These are phyloP conservation scores for Gyps fulvus DNA, from an alignment of 2,113 vertebrate genomes.

Conservation along the genomic window DNA sequence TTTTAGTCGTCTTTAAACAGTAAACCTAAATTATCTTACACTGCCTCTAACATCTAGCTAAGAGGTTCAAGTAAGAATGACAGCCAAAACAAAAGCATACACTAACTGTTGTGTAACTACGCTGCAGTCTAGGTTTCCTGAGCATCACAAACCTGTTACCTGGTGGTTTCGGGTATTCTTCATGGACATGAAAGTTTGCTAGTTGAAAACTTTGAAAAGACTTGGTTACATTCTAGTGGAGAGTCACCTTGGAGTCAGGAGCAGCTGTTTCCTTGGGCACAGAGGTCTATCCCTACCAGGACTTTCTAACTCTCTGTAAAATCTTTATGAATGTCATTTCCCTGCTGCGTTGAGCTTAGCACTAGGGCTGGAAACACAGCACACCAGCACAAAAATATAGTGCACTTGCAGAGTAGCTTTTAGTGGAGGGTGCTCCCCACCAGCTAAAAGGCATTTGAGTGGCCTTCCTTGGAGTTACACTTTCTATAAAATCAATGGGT, in stretches of 20 bases:
- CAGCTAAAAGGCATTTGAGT: background rate
- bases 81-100: background rate
- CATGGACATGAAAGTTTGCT: background rate
- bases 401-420: background rate
- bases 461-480: background rate
- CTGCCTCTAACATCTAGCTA: background rate
- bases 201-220: background rate
- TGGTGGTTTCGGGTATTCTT: background rate
- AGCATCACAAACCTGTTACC: background rate
- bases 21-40: background rate
- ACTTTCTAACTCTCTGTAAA: background rate
- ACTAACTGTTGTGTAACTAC: background rate
- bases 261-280: background rate
- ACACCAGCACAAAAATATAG: background rate
- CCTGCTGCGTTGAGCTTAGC: background rate
- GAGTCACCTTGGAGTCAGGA: background rate
- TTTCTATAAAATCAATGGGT: background rate
- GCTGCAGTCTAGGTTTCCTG: background rate
- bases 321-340: background rate
- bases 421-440: background rate
- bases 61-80: background rate
- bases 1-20: background rate
- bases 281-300: background rate
- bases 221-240: background rate
- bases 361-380: background rate